These are phyloP conservation scores for Coleophora deauratella DNA, from an alignment of 2,888 invertebrate genomes.

Conservation along the genomic window DNA sequence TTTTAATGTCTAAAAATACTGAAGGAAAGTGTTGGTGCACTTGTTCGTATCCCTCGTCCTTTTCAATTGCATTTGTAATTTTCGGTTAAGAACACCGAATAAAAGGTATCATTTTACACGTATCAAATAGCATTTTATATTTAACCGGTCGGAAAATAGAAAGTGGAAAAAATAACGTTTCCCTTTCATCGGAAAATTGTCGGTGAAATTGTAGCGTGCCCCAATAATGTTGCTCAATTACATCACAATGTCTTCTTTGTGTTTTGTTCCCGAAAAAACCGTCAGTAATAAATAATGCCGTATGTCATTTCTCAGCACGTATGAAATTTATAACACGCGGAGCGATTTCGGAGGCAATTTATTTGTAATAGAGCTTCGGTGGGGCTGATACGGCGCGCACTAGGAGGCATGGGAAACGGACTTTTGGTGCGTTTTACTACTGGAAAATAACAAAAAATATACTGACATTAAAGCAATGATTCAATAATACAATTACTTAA, in stretches of 20 bases:
- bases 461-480: neutral
- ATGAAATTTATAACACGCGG: constrained; percentile 71
- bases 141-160: neutral
- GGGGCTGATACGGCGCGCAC: constrained; percentile 28
- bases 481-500: too few relatives aligned
- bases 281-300: constrained; percentile 69
- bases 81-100: too few relatives aligned
- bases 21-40: too few relatives aligned
- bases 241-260: constrained; percentile 64
- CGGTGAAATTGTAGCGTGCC: constrained; percentile 10
- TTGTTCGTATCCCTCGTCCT: too few relatives aligned
- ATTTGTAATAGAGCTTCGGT: constrained; percentile 65
- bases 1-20: too few relatives aligned
- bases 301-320: constrained; percentile 75
- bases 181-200: constrained; percentile 11
- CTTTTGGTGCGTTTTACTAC: neutral
- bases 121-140: too few relatives aligned
- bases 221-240: constrained; percentile 57
- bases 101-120: too few relatives aligned
- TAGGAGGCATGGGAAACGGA: constrained; percentile 22
- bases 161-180: constrained; percentile 6
- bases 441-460: neutral
- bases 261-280: constrained; percentile 55
- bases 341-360: constrained; percentile 67
- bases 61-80: too few relatives aligned